Percentiles rank a stretch among this genome's conserved stretches.
Evolutionary conservation across 1,140 invertebrate genomes (phyloP).

Genomic region (Scaptodrosophila lebanonensis): DNA sequence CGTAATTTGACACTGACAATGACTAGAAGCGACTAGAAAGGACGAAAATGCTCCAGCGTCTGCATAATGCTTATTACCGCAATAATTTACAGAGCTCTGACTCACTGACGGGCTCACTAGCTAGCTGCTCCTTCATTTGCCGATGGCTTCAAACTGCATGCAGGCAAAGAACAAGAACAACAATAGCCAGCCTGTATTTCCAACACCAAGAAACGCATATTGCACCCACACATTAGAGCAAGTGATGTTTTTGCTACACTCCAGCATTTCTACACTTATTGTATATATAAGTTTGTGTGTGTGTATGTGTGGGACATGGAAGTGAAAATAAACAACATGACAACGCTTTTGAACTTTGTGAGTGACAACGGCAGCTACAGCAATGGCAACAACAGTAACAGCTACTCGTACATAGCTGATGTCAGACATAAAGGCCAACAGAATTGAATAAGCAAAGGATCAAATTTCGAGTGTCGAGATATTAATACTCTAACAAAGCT

Average conservation of each 20-base stretch:
- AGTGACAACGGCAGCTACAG: constrained; percentile 26
- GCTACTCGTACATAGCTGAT: background rate
- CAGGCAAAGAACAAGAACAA: constrained; percentile 41
- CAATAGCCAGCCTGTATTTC: background rate
- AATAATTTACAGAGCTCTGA: constrained; percentile 41
- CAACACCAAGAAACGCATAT: background rate
- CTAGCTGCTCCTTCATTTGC: constrained; percentile 33
- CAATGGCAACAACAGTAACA: background rate
- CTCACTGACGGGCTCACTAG: background rate
- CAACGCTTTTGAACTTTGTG: constrained; percentile 20
- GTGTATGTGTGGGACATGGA: constrained; percentile 1
- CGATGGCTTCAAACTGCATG: constrained; percentile 54
- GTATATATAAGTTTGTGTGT: too few relatives aligned
- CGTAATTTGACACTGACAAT: constrained; percentile 64
- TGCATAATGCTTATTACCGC: constrained; percentile 69
- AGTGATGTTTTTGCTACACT: constrained; percentile 46
- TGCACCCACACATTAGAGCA: constrained; percentile 43
- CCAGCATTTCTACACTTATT: too few relatives aligned
- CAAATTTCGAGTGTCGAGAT: too few relatives aligned
- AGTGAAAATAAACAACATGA: constrained; percentile 50
- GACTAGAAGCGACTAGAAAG: constrained; percentile 16
- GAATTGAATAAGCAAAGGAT: too few relatives aligned
- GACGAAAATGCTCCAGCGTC: constrained; percentile 39
- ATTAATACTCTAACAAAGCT: too few relatives aligned
- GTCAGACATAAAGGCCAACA: too few relatives aligned